Evolutionary conservation across 1,140 invertebrate species (phyloP).

Genomic region (Bathynomus jamesi): DNA sequence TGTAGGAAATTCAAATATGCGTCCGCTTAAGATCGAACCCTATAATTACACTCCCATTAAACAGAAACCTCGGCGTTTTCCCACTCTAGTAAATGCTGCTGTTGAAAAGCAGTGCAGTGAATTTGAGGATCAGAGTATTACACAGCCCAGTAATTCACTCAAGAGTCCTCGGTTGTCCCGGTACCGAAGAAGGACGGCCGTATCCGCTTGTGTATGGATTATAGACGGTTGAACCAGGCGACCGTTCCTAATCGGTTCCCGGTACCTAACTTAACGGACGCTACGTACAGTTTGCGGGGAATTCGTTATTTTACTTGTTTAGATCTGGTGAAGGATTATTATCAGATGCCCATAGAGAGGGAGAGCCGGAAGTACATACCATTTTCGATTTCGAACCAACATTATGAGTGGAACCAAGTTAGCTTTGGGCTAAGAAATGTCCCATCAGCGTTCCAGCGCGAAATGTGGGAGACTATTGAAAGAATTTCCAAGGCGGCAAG

Average conservation of each 20-base stretch:
- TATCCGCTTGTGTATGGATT: slow-evolving; percentile 3
- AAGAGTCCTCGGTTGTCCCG: background rate
- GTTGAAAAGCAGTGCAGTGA: background rate
- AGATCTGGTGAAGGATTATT: background rate
- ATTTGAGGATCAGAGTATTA: background rate
- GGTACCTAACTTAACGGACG: background rate
- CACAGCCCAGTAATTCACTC: background rate
- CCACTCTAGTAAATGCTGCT: background rate
- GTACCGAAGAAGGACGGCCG: background rate
- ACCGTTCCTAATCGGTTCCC: slow-evolving; percentile 5
- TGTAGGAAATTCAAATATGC: too few relatives aligned
- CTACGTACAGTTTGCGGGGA: background rate
- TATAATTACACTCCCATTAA: background rate
- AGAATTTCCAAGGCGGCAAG: background rate
- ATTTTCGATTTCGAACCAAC: background rate
- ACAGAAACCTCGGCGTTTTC: background rate
- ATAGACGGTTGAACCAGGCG: background rate
- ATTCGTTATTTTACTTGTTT: background rate
- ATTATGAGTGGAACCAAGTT: background rate
- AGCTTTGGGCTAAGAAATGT: background rate
- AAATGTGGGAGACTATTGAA: background rate
- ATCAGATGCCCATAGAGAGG: background rate
- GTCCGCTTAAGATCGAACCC: background rate
- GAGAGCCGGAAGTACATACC: background rate
- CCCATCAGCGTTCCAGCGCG: too few relatives aligned